Evolutionary conservation across 1,140 invertebrate species (phyloP), one percentile per base, ranked within the genome.

Genomic region (Odontomachus brunneus): DNA sequence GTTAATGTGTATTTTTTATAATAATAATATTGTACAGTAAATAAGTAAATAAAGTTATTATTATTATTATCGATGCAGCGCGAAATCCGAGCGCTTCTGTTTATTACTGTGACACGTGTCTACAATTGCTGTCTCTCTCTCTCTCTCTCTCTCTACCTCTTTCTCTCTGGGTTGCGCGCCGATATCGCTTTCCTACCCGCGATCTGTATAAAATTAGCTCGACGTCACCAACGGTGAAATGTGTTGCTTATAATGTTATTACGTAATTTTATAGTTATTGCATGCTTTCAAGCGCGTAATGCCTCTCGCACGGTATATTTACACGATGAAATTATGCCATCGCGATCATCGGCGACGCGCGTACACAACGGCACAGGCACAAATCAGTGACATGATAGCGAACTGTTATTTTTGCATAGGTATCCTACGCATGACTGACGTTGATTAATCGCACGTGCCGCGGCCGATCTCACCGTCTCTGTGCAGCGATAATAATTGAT

Each of bases 371-470:
- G 24, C 62, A 53, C 26, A 22, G 9, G 19, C 49, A 14, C 49
- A n/a, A 44, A 59, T 71, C 63, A 57, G 63, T 49, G 75, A 69
- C 33, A 57, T n/a, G 44, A 12, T 38, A 53, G 75, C 33, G 44
- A 57, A 57, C 33, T 57, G 53, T 80, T 80, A 57, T 80, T 80
- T 80, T 69, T 80, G 65, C 51, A 66, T 66, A 12, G 9, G 53
- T 22, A 22, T 26, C 49, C 1, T 7, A 48, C 44, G 29, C 65
- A 69, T n/a, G 65, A 71, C 22, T 22, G 51, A 69, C 51, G 65
- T 80, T 80, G 51, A 80, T 80, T 80, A 69, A 59, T 80, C 51
- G 51, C 17, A 55, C 66, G 59, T 66, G 48, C 24, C 38, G 38
- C 38, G 73, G 15, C 19, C 63, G 22, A 71, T 69, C 65, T 69